phyloP scores from a whole-genome alignment of 1,140 invertebrate genomes.

The Laupala kohalensis region DNA sequence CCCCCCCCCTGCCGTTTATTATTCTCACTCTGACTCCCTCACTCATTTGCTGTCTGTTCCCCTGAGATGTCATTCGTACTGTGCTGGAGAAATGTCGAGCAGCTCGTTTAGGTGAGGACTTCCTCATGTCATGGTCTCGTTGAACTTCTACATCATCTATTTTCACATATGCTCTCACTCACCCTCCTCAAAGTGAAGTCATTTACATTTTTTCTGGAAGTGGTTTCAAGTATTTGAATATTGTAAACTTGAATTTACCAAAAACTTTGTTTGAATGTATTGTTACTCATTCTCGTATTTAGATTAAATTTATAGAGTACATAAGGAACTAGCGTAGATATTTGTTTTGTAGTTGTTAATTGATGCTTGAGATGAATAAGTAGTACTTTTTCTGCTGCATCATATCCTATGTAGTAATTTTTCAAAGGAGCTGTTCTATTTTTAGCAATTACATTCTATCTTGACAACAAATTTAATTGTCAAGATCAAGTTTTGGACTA shows the following conservation, averaged over 20 bases:
- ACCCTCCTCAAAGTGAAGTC: neutral
- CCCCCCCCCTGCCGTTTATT: neutral
- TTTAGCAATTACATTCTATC: too few species aligned
- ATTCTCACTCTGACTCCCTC: neutral
- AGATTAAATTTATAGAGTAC: neutral
- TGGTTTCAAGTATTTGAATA: neutral
- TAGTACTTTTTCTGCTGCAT: neutral
- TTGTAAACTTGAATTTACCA: neutral
- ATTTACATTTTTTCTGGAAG: neutral
- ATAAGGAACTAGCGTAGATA: neutral
- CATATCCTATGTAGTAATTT: neutral
- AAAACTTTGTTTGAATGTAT: neutral
- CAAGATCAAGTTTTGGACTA: neutral
- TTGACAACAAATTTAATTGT: too few species aligned
- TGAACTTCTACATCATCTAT: constrained; percentile 48
- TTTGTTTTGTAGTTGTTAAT: neutral
- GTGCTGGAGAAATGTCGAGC: constrained; percentile 32
- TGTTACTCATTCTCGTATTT: neutral
- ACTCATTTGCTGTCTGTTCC: too few species aligned
- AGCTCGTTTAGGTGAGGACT: constrained; percentile 40
- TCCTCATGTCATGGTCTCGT: constrained; percentile 48
- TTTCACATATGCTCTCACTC: constrained; percentile 34
- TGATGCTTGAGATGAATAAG: neutral
- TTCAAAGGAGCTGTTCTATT: neutral
- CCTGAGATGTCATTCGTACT: constrained; percentile 34